These are phyloP conservation scores for Choristoneura rosaceana DNA, from an alignment of 2,888 invertebrate genomes.

Conservation along the genomic window DNA sequence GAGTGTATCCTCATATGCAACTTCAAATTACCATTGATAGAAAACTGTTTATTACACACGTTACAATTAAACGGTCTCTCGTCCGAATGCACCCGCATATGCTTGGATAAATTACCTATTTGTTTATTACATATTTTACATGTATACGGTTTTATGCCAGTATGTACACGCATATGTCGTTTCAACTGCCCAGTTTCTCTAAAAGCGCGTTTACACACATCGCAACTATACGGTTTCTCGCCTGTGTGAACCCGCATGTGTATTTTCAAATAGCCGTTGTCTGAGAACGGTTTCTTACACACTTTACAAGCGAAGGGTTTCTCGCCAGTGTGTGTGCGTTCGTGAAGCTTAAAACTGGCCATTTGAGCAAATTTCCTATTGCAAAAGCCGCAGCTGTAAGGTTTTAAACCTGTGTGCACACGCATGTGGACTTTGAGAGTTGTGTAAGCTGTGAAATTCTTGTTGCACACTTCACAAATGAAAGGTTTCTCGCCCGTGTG, in stretches of 20 bases:
- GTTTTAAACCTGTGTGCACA: constrained; percentile 74
- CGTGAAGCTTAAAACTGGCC: constrained; percentile 75
- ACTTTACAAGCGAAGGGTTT: constrained; percentile 69
- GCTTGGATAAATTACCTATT: constrained; percentile 73
- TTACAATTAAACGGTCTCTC: constrained; percentile 62
- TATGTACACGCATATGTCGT: constrained; percentile 71
- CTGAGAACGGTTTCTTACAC: constrained; percentile 75
- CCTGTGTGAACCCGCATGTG: constrained; percentile 77
- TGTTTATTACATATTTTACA: constrained; percentile 79
- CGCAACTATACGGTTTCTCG: constrained; percentile 71
- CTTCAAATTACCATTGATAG: constrained; percentile 63
- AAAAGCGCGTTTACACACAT: constrained; percentile 71
- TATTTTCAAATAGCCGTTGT: constrained; percentile 77
- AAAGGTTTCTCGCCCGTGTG: constrained; percentile 74
- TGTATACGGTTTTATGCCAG: constrained; percentile 71
- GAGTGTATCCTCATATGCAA: constrained; percentile 66
- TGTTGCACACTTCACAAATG: constrained; percentile 73
- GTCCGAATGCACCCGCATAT: constrained; percentile 72
- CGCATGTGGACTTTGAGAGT: constrained; percentile 78
- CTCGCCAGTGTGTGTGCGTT: constrained; percentile 75
- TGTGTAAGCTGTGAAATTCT: constrained; percentile 74
- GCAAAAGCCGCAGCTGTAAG: constrained; percentile 72
- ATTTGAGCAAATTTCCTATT: constrained; percentile 73
- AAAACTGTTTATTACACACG: constrained; percentile 67
- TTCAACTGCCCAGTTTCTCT: constrained; percentile 74